These are phyloP conservation scores for Physocephala rufipes DNA, from an alignment of 2,888 invertebrate genomes.

Conservation along the genomic window DNA sequence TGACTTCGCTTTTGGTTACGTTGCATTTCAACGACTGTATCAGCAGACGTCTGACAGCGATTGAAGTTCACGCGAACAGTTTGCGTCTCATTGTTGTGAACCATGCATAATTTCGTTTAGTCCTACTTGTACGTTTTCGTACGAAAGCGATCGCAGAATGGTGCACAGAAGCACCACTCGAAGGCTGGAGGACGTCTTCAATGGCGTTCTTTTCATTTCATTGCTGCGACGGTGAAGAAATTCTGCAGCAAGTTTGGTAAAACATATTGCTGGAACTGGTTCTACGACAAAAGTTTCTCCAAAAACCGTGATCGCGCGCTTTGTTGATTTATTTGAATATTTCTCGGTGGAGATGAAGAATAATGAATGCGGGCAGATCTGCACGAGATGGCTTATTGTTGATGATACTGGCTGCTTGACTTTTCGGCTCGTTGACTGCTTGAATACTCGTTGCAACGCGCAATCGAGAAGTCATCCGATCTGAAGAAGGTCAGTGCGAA, in stretches of 20 bases:
- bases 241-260: not conserved
- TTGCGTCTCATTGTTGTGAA: constrained; percentile 3
- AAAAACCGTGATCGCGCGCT: constrained; percentile 8
- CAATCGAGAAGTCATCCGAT: too few relatives aligned
- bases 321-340: constrained; percentile 30
- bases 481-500: constrained; percentile 30
- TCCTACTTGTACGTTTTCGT: not conserved
- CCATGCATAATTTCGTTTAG: not conserved
- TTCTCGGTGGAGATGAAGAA: constrained; percentile 7
- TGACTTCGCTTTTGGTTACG: not conserved
- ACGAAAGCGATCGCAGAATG: not conserved
- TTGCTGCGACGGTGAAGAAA: constrained; percentile 6
- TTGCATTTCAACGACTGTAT: constrained; percentile 1
- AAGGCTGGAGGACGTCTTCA: not conserved
- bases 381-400: not conserved
- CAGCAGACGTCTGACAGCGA: constrained; percentile 9
- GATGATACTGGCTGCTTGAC: not conserved
- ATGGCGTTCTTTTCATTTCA: not conserved
- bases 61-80: constrained; percentile 24
- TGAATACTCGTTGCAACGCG: too few relatives aligned
- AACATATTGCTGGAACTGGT: constrained; percentile 28
- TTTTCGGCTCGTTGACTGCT: not conserved
- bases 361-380: too few relatives aligned
- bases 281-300: constrained; percentile 22
- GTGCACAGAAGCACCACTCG: not conserved